Evolutionary conservation across 2,113 vertebrate species (phyloP).

Genomic region (Arizona elegans): DNA sequence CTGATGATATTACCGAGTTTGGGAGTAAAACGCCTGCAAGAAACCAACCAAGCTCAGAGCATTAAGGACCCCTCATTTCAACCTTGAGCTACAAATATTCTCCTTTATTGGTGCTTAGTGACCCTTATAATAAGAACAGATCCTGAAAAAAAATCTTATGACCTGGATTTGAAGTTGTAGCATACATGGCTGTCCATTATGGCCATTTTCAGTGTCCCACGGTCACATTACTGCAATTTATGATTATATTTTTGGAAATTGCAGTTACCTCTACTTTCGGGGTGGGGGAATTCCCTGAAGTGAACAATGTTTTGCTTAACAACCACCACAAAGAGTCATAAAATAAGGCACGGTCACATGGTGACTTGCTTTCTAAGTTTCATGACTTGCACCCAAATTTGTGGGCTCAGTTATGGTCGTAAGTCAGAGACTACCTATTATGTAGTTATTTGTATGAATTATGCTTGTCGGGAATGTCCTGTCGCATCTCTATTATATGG

Average conservation of each 20-base stretch:
- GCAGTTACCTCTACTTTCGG: not conserved
- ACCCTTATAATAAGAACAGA: not conserved
- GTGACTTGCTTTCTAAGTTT: not conserved
- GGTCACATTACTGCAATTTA: not conserved
- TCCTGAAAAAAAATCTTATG: not conserved
- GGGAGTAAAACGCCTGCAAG: not conserved
- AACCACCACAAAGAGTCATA: not conserved
- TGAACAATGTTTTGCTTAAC: not conserved
- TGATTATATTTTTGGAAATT: not conserved
- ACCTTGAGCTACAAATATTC: not conserved
- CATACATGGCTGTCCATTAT: not conserved
- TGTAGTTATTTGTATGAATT: not conserved
- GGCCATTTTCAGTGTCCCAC: not conserved
- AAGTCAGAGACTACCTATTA: not conserved
- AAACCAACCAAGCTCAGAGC: not conserved
- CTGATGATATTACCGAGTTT: not conserved
- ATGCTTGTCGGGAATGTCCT: not conserved
- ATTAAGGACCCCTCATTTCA: not conserved
- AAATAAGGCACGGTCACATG: not conserved
- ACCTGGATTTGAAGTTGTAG: not conserved
- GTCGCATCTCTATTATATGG: too few species aligned
- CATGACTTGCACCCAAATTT: not conserved
- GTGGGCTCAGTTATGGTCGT: not conserved
- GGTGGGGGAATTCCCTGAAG: rapidly evolving
- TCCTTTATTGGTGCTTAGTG: not conserved